phyloP scores from a whole-genome alignment of 2,888 invertebrate genomes.

The Venustoraphidia nigricollis region DNA sequence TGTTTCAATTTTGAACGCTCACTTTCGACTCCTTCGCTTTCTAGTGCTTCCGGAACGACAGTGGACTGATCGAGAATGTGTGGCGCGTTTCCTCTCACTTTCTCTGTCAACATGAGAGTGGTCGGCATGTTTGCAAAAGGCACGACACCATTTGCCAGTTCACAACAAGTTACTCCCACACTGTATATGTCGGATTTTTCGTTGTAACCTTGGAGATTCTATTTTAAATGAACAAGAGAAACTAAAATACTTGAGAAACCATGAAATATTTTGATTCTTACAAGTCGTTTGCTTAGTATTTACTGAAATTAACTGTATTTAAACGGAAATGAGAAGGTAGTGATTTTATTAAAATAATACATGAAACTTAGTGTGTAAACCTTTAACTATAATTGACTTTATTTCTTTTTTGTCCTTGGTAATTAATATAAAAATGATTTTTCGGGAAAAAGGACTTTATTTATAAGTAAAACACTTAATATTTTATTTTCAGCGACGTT shows the following conservation, averaged over 20 bases:
- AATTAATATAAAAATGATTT: too few relatives aligned
- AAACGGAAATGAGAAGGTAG: too few relatives aligned
- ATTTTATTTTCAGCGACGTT: too few relatives aligned
- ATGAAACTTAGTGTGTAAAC: too few relatives aligned
- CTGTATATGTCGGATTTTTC: conserved; percentile 86
- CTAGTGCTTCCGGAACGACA: conserved; percentile 35
- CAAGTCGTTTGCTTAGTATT: too few relatives aligned
- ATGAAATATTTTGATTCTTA: too few relatives aligned
- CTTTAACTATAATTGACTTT: too few relatives aligned
- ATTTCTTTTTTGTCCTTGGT: too few relatives aligned
- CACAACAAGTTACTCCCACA: conserved; percentile 74
- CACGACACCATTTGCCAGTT: conserved; percentile 76
- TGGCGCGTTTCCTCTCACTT: conserved; percentile 64
- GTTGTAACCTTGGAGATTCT: conserved; percentile 76
- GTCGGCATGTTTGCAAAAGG: conserved; percentile 74
- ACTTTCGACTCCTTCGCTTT: conserved; percentile 17
- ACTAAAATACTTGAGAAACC: neutral
- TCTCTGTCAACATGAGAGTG: conserved; percentile 86
- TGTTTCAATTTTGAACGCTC: conserved; percentile 28
- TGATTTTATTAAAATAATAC: too few relatives aligned
- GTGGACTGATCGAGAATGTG: conserved; percentile 60
- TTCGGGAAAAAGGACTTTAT: too few relatives aligned
- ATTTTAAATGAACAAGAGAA: conserved; percentile 12
- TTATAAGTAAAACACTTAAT: too few relatives aligned
- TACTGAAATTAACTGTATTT: too few relatives aligned